Evolutionary conservation across 1,140 invertebrate species (phyloP), one percentile per base, ranked within the genome.

Genomic region (Neotoxoptera formosana): DNA sequence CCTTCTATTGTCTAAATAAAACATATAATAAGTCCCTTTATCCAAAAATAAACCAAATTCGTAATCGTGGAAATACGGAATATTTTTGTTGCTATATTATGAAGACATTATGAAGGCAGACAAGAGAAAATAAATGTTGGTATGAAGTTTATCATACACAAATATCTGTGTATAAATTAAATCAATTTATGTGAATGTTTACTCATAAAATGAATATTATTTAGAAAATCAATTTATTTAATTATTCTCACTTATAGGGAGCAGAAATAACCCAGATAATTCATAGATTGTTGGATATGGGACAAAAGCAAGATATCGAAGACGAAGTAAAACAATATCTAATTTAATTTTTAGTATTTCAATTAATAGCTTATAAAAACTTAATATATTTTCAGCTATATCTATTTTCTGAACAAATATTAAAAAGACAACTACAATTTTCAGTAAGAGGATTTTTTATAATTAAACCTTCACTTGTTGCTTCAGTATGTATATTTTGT

Each of bases 331-430:
- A 36, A 34, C 11, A 84, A 48, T 60, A 76, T 47, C 30, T 20
- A 53, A 86, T 36, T 30, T 51, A 93, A 36, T 48, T 76, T 67
- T 60, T 76, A 34, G n/a, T 60, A 47, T 51, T 47, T 25, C 14
- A 86, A 84, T n/a, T 36, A 17, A 93, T 56, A 51, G 7, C 56
- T 56, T 34, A 21, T 86, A 45, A 56, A 4, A 36, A 86, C 2
- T 30, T 56, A 56, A n/a, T 89, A 8, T n/a, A 34, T 84, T 93
- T 90, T 91, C 25, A 94, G 93, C 30, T 94, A 25, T 83, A 93
- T 51, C 34, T 94, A 67, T 94, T 94, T 45, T 94, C 93, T 83
- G 67, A 89, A 93, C 93, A 94, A 90, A 45, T 93, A 60, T 47
- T 94, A 25, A 92, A 94, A 45, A 86, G 93, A n/a, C 60, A 34